Percentiles rank a stretch among this genome's conserved stretches.
Evolutionary conservation across 2,888 invertebrate genomes (phyloP).

Genomic region (Drosophila parthenogenetica): DNA sequence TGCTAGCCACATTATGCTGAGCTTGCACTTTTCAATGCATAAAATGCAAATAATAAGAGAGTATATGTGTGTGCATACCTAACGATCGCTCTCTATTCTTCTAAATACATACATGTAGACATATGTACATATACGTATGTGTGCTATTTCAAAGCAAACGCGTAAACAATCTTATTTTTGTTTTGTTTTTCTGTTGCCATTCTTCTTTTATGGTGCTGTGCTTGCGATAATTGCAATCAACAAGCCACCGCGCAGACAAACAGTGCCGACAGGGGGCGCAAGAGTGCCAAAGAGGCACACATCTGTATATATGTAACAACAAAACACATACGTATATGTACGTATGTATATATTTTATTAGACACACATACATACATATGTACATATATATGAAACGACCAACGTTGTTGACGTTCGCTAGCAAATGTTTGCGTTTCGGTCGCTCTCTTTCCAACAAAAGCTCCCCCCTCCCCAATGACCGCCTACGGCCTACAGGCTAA

Average conservation of each 20-base stretch:
- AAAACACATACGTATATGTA: background rate
- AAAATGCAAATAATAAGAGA: background rate
- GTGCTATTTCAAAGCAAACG: conserved; percentile 42
- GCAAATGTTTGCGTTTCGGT: conserved; percentile 42
- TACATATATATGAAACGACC: conserved; percentile 1
- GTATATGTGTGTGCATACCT: background rate
- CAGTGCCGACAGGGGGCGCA: background rate
- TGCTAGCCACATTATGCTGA: conserved; percentile 1
- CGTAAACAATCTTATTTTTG: conserved; percentile 69
- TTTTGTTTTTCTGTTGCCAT: conserved; percentile 48
- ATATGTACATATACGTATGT: conserved; percentile 3
- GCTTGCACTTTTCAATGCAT: background rate
- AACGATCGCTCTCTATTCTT: conserved; percentile 4
- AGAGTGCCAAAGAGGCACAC: conserved; percentile 1
- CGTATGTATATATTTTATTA: background rate
- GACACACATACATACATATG: background rate
- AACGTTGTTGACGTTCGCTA: conserved; percentile 31
- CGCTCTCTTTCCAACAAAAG: conserved; percentile 31
- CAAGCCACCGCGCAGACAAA: conserved; percentile 39
- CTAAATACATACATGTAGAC: background rate
- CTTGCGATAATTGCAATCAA: conserved; percentile 72
- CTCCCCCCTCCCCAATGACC: conserved; percentile 14
- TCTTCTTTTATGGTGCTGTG: conserved; percentile 63
- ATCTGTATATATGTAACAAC: background rate
- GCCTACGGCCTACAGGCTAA: conserved; percentile 12